phyloP scores from a whole-genome alignment of 2,888 invertebrate species.

The Pardosa pseudoannulata region DNA sequence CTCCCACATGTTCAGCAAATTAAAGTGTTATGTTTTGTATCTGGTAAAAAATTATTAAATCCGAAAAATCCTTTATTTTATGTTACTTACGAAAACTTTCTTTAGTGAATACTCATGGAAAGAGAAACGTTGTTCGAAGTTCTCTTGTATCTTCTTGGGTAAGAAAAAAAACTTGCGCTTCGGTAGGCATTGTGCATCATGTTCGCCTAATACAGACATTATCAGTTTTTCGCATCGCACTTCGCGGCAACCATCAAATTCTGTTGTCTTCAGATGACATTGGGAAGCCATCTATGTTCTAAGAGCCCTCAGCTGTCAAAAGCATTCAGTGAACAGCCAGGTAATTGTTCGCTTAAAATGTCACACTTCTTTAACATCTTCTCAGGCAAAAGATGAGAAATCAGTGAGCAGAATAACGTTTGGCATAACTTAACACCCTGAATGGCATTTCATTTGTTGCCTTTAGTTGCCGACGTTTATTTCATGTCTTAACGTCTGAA shows the following conservation, averaged over 20 bases:
- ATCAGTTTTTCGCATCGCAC: slow-evolving; percentile 29
- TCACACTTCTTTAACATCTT: slow-evolving; percentile 51
- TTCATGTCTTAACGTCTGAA: too few species aligned
- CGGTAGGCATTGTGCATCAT: neutral
- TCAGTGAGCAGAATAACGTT: neutral
- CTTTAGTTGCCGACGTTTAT: too few species aligned
- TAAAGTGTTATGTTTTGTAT: too few species aligned
- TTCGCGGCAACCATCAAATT: slow-evolving; percentile 39
- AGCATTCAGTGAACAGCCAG: slow-evolving; percentile 25
- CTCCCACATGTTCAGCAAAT: too few species aligned
- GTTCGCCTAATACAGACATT: slow-evolving; percentile 4
- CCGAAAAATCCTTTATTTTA: too few species aligned
- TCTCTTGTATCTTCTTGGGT: neutral
- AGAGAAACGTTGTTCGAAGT: too few species aligned
- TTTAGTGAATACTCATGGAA: too few species aligned
- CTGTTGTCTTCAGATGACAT: slow-evolving; percentile 27
- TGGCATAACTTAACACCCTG: neutral
- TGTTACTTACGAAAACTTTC: too few species aligned
- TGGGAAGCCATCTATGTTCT: slow-evolving; percentile 17
- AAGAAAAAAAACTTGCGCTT: neutral
- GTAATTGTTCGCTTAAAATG: slow-evolving; percentile 60
- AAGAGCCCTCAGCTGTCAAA: slow-evolving; percentile 44
- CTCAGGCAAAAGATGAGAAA: slow-evolving; percentile 20
- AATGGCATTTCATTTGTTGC: neutral
- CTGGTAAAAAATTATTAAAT: too few species aligned